Base-by-base conservation (phyloP, 2,113 vertebrate species). In the Aviceda subcristata region DNA sequence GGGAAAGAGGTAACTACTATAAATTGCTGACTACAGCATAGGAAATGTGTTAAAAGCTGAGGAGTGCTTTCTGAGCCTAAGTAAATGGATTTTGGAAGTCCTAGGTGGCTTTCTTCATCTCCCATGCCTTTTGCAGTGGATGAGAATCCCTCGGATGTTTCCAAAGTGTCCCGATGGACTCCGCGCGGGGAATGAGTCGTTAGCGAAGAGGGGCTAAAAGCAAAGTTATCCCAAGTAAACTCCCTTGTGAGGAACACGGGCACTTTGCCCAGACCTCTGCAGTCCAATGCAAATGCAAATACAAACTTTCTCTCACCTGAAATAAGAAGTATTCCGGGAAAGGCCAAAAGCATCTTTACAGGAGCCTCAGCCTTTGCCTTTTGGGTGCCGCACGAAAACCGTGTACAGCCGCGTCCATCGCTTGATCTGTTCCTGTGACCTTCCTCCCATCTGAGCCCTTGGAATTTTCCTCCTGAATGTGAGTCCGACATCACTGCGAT, bases 361-460 rank as follows among this genome's bases (percentile, higher is more conserved):
- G 43, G 30, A 50, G 22, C 53, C 64, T 50, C 43, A 32, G 43
- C 66, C 23, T 41, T 39, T 22, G n/a, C 17, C 59, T 59, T 59
- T 39, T 34, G 57, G 29, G 7, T 22, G 13, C n/a, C 3, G 23
- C 22, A 27, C 22, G 21, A 38, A 26, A 12, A 18, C 7, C 2
- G 10, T 5, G 10, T 26, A 12, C 15, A 32, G n/a, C 79, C 26
- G 7, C 3, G 0, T 26, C 41, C 19, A 1, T 12, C 16, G 39
- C 23, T 13, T 2, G 12, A 19, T 7, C 22, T 20, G 27, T 16
- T 39, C 13, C 7, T 5, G 34, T 9, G 26, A 45, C 50, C 20
- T 36, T 51, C 36, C 46, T 56, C 39, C 21, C 7, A 26, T 18
- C 74, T 16, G 41, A 19, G 41, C 60, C 8, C 38, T 27, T 7